These are phyloP conservation scores for Caenorhabditis zanzibari DNA, from an alignment of 2,888 invertebrate species.

Conservation along the genomic window DNA sequence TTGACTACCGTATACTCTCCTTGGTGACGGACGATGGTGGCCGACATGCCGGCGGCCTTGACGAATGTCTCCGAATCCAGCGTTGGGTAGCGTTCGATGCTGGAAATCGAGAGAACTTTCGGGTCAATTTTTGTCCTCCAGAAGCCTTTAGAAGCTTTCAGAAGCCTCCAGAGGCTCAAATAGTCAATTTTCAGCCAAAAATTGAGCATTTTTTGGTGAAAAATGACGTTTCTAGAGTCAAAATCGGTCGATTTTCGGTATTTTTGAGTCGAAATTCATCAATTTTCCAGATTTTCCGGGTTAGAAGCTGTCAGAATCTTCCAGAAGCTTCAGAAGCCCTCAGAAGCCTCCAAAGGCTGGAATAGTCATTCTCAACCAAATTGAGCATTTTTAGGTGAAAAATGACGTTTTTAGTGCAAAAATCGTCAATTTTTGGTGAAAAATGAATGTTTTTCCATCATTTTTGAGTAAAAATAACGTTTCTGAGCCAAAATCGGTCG, in stretches of 20 bases:
- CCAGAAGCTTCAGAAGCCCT: too few species aligned
- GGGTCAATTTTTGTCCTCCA: neutral
- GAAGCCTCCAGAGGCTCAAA: too few species aligned
- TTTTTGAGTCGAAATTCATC: neutral
- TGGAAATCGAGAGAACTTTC: slow-evolving; percentile 14
- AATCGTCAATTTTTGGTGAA: too few species aligned
- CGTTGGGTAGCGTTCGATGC: slow-evolving; percentile 79
- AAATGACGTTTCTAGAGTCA: neutral
- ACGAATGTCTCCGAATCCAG: slow-evolving; percentile 78
- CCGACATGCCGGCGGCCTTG: slow-evolving; percentile 78
- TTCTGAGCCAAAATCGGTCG: neutral
- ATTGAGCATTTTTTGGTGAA: neutral
- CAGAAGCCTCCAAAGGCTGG: too few species aligned
- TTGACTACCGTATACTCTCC: slow-evolving; percentile 80
- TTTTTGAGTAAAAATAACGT: too few species aligned
- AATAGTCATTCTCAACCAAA: too few species aligned
- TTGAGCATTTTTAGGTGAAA: too few species aligned
- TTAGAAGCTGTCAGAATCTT: too few species aligned
- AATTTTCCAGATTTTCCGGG: neutral
- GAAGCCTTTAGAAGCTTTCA: too few species aligned
- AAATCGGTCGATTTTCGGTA: too few species aligned
- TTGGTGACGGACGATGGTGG: slow-evolving; percentile 80
- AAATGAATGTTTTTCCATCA: too few species aligned
- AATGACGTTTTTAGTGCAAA: neutral
- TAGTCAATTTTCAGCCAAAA: neutral